Percentiles rank a stretch among this genome's conserved stretches.
These are phyloP conservation scores for Paralvinella palmiformis DNA, from an alignment of 1,140 invertebrate genomes.

Conservation along the genomic window DNA sequence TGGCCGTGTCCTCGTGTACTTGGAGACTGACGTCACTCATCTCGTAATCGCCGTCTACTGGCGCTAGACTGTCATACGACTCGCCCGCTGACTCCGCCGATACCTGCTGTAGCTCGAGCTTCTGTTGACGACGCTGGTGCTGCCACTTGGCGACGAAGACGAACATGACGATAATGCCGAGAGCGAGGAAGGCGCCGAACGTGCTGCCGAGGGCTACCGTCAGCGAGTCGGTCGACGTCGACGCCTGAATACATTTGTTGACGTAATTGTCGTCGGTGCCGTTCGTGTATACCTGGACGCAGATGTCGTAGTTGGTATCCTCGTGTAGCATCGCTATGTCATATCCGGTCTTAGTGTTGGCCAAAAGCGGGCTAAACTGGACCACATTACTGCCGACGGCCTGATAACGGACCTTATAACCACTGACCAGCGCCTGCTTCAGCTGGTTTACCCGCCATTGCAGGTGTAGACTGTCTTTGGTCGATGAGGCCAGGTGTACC, in stretches of 20 bases:
- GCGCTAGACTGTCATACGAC: neutral
- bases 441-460: neutral
- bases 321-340: slow-evolving; percentile 13
- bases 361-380: neutral
- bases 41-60: neutral
- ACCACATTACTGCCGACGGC: slow-evolving; percentile 8
- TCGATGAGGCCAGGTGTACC: neutral
- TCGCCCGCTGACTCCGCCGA: neutral
- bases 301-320: slow-evolving; percentile 14
- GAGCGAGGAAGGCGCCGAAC: slow-evolving; percentile 20
- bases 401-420: slow-evolving; percentile 10
- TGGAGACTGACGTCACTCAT: slow-evolving; percentile 13
- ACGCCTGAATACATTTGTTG: slow-evolving; percentile 9
- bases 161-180: slow-evolving; percentile 21
- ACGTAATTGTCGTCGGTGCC: neutral
- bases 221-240: slow-evolving; percentile 19
- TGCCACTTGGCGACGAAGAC: slow-evolving; percentile 22
- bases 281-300: slow-evolving; percentile 3
- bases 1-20: slow-evolving; percentile 4
- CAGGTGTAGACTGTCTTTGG: slow-evolving; percentile 9
- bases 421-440: neutral
- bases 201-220: slow-evolving; percentile 19
- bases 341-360: neutral
- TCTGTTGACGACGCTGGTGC: slow-evolving; percentile 17
- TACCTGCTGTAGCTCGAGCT: neutral